These are phyloP conservation scores for Hemistola chrysoprasaria DNA, from an alignment of 2,888 invertebrate species.

Conservation along the genomic window DNA sequence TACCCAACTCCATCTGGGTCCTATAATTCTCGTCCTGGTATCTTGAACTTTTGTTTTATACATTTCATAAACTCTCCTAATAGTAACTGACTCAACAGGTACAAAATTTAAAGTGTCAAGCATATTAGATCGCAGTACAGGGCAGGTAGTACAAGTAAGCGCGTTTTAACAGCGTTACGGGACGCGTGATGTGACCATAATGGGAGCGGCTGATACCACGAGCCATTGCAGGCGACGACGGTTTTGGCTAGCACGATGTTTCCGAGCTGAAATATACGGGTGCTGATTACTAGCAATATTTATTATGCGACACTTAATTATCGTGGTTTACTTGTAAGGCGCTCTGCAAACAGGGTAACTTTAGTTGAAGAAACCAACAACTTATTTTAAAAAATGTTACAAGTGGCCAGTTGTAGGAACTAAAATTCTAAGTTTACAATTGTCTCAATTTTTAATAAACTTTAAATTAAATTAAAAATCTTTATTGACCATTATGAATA, in stretches of 20 bases:
- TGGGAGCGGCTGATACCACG: constrained; percentile 39
- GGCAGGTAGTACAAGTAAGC: constrained; percentile 54
- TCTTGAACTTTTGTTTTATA: neutral
- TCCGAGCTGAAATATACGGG: constrained; percentile 5
- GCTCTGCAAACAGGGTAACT: too few species aligned
- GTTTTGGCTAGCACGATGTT: constrained; percentile 23
- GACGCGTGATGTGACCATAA: constrained; percentile 75
- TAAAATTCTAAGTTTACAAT: too few species aligned
- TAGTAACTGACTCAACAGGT: constrained; percentile 4
- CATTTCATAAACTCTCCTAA: neutral
- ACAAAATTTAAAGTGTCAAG: constrained; percentile 52
- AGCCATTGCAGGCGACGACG: constrained; percentile 18
- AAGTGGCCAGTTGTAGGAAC: too few species aligned
- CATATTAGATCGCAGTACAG: constrained; percentile 29
- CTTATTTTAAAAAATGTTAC: too few species aligned
- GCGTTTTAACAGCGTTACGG: constrained; percentile 72
- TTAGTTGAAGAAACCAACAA: too few species aligned
- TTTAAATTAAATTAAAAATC: too few species aligned
- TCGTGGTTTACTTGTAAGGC: too few species aligned
- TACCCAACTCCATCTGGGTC: too few species aligned
- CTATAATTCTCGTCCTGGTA: neutral
- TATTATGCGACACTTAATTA: too few species aligned
- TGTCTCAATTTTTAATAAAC: too few species aligned
- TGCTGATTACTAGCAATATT: constrained; percentile 1
- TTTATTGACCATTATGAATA: too few species aligned